Evolutionary conservation across 2,113 vertebrate genomes (phyloP).

Genomic region (Poeciliopsis prolifica): DNA sequence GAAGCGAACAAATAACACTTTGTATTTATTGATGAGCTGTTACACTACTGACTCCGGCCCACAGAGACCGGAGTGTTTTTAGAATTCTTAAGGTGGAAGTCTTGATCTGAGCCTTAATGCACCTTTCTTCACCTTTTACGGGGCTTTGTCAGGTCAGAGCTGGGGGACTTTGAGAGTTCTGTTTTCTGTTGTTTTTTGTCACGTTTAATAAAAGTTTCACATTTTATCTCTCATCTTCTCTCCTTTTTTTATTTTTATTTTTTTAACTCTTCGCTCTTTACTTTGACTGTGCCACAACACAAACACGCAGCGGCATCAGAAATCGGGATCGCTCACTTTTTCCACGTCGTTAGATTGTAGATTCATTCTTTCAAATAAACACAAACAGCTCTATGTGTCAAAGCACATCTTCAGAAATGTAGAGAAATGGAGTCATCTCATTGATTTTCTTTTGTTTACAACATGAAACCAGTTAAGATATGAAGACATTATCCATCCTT

Average conservation of each 20-base stretch:
- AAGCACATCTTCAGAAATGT: too few relatives aligned
- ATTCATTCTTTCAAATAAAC: too few relatives aligned
- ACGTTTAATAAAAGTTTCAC: slow-evolving; percentile 49
- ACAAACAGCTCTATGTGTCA: too few relatives aligned
- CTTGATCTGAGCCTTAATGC: slow-evolving; percentile 2
- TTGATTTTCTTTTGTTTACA: too few relatives aligned
- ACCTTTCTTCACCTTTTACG: slow-evolving; percentile 18
- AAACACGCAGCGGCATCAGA: background rate
- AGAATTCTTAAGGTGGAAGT: background rate
- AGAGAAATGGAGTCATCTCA: too few relatives aligned
- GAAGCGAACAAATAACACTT: background rate
- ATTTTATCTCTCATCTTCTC: slow-evolving; percentile 1
- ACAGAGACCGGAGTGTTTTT: slow-evolving; percentile 1
- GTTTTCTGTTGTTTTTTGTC: slow-evolving; percentile 31
- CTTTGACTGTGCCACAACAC: background rate
- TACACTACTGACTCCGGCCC: slow-evolving; percentile 27
- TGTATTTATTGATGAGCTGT: slow-evolving; percentile 44
- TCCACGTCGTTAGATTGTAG: too few relatives aligned
- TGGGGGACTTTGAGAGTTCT: background rate
- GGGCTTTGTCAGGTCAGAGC: background rate
- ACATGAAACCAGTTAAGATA: too few relatives aligned
- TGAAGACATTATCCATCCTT: too few relatives aligned
- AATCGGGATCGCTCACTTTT: too few relatives aligned
- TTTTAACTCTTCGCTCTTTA: background rate
- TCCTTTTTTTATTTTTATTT: too few relatives aligned